A percentile compares a stretch with the other conserved stretches of the same genome.
phyloP scores from a whole-genome alignment of 2,888 invertebrate species.

The Xestia c-nigrum region DNA sequence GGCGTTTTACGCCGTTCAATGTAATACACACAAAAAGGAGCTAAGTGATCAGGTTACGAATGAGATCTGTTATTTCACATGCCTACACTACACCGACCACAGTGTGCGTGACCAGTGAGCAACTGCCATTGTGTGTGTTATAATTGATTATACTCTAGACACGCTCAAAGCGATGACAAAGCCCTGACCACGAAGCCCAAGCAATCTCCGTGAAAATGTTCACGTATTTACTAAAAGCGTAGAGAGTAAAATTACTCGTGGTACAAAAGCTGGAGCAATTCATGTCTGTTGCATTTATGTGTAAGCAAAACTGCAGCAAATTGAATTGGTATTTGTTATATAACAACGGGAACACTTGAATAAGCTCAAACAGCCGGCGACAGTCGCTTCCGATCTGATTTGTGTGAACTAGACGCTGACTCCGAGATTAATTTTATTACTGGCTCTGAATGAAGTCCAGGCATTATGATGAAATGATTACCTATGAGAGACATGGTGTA shows the following conservation, averaged over 20 bases:
- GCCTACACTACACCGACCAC: too few species aligned
- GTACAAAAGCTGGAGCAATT: background rate
- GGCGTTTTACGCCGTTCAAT: constrained; percentile 33
- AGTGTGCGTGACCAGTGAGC: constrained; percentile 20
- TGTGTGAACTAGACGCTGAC: constrained; percentile 68
- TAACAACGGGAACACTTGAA: constrained; percentile 66
- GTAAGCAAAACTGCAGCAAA: constrained; percentile 45
- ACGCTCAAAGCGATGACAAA: constrained; percentile 25
- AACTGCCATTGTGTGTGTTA: constrained; percentile 8
- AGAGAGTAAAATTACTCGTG: constrained; percentile 2
- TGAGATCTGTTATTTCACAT: background rate
- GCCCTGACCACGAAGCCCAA: constrained; percentile 4
- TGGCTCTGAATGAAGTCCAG: constrained; percentile 29
- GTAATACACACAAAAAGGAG: constrained; percentile 27
- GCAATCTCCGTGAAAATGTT: constrained; percentile 23
- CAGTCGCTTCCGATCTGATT: constrained; percentile 74
- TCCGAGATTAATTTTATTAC: constrained; percentile 71
- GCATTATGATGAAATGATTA: constrained; percentile 8
- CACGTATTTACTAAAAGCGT: constrained; percentile 29
- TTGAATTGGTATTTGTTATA: constrained; percentile 59
- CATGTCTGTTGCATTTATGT: constrained; percentile 42
- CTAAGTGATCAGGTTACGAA: constrained; percentile 30
- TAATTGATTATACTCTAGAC: constrained; percentile 46
- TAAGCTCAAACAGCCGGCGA: constrained; percentile 66
- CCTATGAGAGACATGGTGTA: background rate